Evolutionary conservation across 2,797 vertebrate genomes (phyloP).

Genomic region (Harpagifer antarcticus): DNA sequence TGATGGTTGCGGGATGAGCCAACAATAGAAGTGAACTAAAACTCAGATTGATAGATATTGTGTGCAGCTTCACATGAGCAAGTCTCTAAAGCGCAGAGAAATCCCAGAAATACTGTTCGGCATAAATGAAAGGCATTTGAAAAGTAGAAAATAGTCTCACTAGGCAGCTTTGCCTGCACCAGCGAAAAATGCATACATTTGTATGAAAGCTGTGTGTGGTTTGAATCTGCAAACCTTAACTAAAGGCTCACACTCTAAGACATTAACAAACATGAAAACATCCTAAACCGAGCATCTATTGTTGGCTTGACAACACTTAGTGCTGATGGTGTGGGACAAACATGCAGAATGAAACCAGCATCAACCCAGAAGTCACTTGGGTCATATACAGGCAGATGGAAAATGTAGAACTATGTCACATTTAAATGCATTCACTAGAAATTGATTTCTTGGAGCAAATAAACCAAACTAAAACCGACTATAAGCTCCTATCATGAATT

Average conservation of each 20-base stretch:
- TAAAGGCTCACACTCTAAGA: conserved; percentile 9
- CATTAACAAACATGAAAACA: conserved; percentile 8
- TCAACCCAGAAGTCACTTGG: background rate
- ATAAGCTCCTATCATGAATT: background rate
- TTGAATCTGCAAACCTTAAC: conserved; percentile 28
- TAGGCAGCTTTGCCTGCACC: conserved; percentile 25
- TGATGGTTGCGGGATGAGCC: conserved; percentile 26
- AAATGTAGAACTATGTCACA: conserved; percentile 16
- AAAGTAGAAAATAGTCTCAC: conserved; percentile 41
- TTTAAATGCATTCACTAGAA: conserved; percentile 1
- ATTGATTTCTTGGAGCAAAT: background rate
- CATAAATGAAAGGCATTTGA: conserved; percentile 49
- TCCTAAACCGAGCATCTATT: conserved; percentile 3
- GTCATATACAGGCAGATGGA: background rate
- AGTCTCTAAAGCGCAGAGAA: conserved; percentile 33
- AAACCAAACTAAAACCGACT: background rate
- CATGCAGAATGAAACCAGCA: background rate
- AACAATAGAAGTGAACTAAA: conserved; percentile 33
- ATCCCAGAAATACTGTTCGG: conserved; percentile 54
- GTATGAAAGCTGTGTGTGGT: conserved; percentile 19
- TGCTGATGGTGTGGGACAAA: conserved; percentile 4
- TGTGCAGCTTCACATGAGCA: conserved; percentile 30
- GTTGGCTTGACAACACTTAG: background rate
- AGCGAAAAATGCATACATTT: conserved; percentile 8
- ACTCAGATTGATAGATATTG: conserved; percentile 41